Percentiles rank a stretch among this genome's conserved stretches.
phyloP scores from a whole-genome alignment of 92 coral and sea anemone species.

The Nematostella vectensis region DNA sequence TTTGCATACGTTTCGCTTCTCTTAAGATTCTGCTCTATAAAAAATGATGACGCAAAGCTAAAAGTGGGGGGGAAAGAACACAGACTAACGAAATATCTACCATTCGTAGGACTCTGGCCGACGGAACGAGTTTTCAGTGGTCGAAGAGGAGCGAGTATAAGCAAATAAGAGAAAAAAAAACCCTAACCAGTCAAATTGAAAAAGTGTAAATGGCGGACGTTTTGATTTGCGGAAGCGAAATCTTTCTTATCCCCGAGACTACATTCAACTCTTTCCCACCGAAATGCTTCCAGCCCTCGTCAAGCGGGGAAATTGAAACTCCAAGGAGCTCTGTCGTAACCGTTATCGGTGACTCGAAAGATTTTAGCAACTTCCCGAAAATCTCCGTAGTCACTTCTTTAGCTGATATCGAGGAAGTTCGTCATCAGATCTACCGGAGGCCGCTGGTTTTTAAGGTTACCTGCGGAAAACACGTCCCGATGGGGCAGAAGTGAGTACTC shows the following conservation, averaged over 20 bases:
- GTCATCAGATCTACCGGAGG: constrained; percentile 47
- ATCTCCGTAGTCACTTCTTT: constrained; percentile 17
- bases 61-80: too few relatives aligned
- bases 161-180: too few relatives aligned
- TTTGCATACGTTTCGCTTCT: too few relatives aligned
- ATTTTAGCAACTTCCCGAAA: constrained; percentile 44
- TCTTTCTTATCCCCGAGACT: constrained; percentile 39
- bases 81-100: too few relatives aligned
- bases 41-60: too few relatives aligned
- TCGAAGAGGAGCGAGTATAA: too few relatives aligned
- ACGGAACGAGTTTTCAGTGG: too few relatives aligned
- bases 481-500: constrained; percentile 71
- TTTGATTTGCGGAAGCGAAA: constrained; percentile 23
- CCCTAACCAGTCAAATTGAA: too few relatives aligned
- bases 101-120: too few relatives aligned
- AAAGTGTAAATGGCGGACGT: too few relatives aligned
- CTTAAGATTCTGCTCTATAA: too few relatives aligned
- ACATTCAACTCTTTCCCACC: constrained; percentile 57
- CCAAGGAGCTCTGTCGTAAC: constrained; percentile 38
- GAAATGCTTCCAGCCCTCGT: constrained; percentile 18
- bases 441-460: constrained; percentile 53
- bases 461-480: constrained; percentile 82
- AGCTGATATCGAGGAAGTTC: constrained; percentile 42
- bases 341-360: constrained; percentile 49
- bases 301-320: constrained; percentile 15